Percentiles rank a stretch among this genome's conserved stretches.
Evolutionary conservation across 2,113 vertebrate genomes (phyloP).

Genomic region (Tinamus guttatus): DNA sequence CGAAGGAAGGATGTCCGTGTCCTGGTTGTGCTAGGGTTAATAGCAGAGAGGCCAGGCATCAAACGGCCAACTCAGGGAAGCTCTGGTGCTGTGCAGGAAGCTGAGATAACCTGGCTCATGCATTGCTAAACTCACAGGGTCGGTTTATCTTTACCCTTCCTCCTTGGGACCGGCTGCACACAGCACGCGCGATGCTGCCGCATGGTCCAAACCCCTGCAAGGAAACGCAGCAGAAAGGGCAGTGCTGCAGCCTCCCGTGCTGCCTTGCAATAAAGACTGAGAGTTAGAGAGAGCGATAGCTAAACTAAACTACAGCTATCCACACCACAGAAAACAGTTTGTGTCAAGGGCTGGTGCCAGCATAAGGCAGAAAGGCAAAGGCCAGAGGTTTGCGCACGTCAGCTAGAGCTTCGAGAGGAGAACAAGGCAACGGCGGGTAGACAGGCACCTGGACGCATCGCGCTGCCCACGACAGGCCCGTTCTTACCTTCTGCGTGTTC

Average conservation of each 20-base stretch:
- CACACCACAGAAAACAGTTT: background rate
- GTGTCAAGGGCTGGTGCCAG: background rate
- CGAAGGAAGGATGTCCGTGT: background rate
- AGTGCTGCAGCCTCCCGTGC: background rate
- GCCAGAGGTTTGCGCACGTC: background rate
- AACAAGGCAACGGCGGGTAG: background rate
- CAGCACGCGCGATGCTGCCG: background rate
- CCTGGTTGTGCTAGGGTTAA: constrained; percentile 20
- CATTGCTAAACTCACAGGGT: constrained; percentile 5
- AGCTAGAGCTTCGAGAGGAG: background rate
- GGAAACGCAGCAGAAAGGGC: background rate
- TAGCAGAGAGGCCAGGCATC: constrained; percentile 9
- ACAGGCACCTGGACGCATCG: background rate
- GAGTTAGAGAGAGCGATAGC: background rate
- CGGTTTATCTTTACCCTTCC: constrained; percentile 8
- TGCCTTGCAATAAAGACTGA: background rate
- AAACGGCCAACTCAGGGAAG: background rate
- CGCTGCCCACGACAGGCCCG: background rate
- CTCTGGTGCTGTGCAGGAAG: constrained; percentile 12
- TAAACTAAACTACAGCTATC: background rate
- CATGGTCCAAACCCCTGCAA: background rate
- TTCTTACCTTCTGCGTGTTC: background rate
- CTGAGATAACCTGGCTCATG: constrained; percentile 5
- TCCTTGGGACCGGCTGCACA: background rate
- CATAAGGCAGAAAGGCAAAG: background rate